Percentiles rank a stretch among this genome's conserved stretches.
Conservation (phyloP, 2,797 vertebrate species). For the Nannoperca australis region DNA sequence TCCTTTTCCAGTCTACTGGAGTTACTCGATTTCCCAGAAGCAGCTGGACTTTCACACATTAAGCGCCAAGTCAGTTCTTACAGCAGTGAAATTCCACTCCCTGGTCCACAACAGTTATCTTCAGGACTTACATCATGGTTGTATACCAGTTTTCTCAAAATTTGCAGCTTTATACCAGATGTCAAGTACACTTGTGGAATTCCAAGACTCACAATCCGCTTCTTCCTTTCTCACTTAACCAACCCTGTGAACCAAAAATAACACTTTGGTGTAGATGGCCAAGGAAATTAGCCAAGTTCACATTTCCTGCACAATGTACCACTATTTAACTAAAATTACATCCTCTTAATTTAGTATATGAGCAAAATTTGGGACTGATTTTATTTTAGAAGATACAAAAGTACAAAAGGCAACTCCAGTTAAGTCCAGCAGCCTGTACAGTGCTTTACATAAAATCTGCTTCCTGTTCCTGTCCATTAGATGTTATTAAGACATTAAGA, state of each 20-base stretch:
- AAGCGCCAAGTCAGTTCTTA: slow-evolving; percentile 1
- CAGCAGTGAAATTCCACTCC: background rate
- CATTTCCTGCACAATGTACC: no score
- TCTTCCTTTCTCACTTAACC: background rate
- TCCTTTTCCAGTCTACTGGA: slow-evolving; percentile 25
- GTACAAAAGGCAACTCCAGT: background rate
- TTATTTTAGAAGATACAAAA: background rate
- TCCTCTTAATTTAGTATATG: background rate
- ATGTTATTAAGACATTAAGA: slow-evolving; percentile 23
- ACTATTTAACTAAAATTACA: background rate
- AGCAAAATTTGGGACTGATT: no score
- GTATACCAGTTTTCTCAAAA: background rate
- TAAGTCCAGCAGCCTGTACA: slow-evolving; percentile 11
- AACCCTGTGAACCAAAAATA: slow-evolving; percentile 20
- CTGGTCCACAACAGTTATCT: background rate
- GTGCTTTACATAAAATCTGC: slow-evolving; percentile 5
- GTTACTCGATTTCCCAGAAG: slow-evolving; percentile 11
- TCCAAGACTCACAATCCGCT: background rate
- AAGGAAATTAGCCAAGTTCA: background rate
- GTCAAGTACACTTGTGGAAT: slow-evolving; percentile 10
- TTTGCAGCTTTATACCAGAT: slow-evolving; percentile 8
- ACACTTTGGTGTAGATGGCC: background rate
- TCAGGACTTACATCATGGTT: background rate
- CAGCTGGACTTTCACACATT: slow-evolving; percentile 23
- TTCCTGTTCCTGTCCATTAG: slow-evolving; percentile 19